phyloP scores from a whole-genome alignment of 2,113 vertebrate species.

The Origma solitaria region DNA sequence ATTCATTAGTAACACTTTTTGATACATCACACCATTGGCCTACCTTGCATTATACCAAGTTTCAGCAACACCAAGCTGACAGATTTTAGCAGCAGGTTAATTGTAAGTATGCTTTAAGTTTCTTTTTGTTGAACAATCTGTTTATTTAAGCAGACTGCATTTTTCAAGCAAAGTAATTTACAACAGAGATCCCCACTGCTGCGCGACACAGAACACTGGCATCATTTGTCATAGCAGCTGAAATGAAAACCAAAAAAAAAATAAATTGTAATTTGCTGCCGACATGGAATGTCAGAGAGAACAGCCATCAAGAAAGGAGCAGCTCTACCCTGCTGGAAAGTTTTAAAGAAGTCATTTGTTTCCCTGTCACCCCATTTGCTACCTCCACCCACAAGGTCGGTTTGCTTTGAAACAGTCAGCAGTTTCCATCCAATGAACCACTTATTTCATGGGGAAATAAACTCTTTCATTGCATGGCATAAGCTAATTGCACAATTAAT shows the following conservation, averaged over 20 bases:
- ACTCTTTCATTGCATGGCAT: background rate
- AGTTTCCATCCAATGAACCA: background rate
- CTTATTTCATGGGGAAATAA: background rate
- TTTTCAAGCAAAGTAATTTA: background rate
- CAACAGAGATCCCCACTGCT: background rate
- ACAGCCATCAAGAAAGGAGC: background rate
- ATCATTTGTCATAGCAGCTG: background rate
- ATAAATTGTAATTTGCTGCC: background rate
- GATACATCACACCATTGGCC: background rate
- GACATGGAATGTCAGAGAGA: background rate
- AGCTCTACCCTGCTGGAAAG: background rate
- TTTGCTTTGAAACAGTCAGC: background rate
- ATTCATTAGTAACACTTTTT: background rate
- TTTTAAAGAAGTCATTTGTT: background rate
- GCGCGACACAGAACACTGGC: fast-evolving
- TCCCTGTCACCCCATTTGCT: background rate
- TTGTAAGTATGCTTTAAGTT: background rate
- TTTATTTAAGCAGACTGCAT: background rate
- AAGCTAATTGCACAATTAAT: background rate
- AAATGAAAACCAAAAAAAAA: background rate
- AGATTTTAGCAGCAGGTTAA: background rate
- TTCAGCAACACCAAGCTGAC: background rate
- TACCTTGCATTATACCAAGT: background rate
- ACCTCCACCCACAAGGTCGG: background rate
- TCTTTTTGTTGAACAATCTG: background rate